A percentile compares a stretch with the other conserved stretches of the same genome.
Conservation (phyloP, 2,113 vertebrate genomes). For the Lophochroa leadbeateri region DNA sequence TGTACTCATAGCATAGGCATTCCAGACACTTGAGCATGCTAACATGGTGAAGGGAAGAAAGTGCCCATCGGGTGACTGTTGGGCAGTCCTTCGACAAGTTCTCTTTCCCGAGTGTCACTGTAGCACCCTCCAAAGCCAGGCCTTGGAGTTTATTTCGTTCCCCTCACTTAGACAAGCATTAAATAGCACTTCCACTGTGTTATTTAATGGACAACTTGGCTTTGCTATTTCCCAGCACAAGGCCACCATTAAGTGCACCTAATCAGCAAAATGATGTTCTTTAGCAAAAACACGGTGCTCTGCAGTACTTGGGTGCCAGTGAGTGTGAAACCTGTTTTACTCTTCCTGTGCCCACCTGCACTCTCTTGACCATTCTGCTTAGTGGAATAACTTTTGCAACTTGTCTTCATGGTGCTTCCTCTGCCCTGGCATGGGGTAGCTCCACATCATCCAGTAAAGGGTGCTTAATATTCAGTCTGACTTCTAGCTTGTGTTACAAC, state of each 20-base stretch:
- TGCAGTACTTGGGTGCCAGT: not conserved
- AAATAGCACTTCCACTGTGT: not conserved
- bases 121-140: not conserved
- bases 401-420: not conserved
- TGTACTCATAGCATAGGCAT: not conserved
- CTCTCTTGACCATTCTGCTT: not conserved
- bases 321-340: not conserved
- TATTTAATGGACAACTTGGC: not conserved
- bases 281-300: not conserved
- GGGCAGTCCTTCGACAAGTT: not conserved
- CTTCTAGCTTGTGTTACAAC: not conserved
- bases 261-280: not conserved
- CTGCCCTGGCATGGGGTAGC: not conserved
- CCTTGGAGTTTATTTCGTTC: not conserved
- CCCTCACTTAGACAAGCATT: not conserved
- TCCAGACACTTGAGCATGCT: not conserved
- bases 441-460: not conserved
- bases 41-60: not conserved
- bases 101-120: not conserved
- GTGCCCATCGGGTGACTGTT: not conserved
- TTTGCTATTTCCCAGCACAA: not conserved
- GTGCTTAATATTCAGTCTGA: not conserved
- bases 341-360: not conserved
- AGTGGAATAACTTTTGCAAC: not conserved
- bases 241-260: accelerated